Evolutionary conservation across 2,888 invertebrate species (phyloP).

Genomic region (Nyleta sp.): DNA sequence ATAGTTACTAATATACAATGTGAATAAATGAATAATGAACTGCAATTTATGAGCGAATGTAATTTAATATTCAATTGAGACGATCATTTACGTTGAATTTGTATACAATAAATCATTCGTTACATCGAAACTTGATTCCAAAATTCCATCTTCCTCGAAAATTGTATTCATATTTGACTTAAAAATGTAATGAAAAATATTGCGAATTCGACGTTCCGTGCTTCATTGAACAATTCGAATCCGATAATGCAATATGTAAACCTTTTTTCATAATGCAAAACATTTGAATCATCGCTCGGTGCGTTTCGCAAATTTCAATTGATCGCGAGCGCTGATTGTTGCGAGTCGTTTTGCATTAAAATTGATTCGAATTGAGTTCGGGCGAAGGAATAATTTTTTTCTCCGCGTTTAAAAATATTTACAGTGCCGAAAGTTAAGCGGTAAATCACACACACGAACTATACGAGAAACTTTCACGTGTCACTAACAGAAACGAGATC

Average conservation of each 20-base stretch:
- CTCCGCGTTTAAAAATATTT: constrained; percentile 9
- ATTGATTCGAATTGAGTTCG: constrained; percentile 16
- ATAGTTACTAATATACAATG: not conserved
- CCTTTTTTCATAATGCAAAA: constrained; percentile 12
- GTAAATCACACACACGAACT: constrained; percentile 13
- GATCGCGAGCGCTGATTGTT: constrained; percentile 6
- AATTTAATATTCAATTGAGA: too few relatives aligned
- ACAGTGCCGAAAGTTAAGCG: constrained; percentile 1
- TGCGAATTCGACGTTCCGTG: not conserved
- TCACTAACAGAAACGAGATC: constrained; percentile 33
- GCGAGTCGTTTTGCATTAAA: constrained; percentile 6
- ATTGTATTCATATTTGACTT: constrained; percentile 9
- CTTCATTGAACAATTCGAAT: constrained; percentile 17
- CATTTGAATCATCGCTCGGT: not conserved
- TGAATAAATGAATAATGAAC: not conserved
- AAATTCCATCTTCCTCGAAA: not conserved
- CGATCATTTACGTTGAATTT: too few relatives aligned
- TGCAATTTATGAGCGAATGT: too few relatives aligned
- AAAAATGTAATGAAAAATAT: constrained; percentile 18
- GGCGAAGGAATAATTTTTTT: constrained; percentile 6
- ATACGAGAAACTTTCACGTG: constrained; percentile 1
- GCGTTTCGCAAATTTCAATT: constrained; percentile 5
- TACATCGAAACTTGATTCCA: not conserved
- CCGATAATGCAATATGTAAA: constrained; percentile 14
- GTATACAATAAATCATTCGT: too few relatives aligned